Percentiles rank a stretch among this genome's conserved stretches.
Evolutionary conservation across 1,140 invertebrate genomes (phyloP).

Genomic region (Drosophila saltans): DNA sequence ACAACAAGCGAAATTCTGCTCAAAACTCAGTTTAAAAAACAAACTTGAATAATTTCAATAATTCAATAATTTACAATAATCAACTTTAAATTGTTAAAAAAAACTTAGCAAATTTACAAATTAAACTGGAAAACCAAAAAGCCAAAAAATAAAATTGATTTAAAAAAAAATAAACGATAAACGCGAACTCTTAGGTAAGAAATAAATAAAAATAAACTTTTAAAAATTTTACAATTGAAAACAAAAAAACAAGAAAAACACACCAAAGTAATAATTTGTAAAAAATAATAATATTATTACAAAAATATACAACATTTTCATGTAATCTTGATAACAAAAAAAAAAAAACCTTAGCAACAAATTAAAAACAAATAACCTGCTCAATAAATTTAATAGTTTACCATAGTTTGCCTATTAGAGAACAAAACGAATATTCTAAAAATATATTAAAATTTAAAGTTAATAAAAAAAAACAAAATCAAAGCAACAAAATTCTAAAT

Average conservation of each 20-base stretch:
- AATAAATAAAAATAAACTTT: slow-evolving; percentile 1
- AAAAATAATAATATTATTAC: not conserved
- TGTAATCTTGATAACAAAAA: not conserved
- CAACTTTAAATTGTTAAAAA: not conserved
- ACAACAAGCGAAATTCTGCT: slow-evolving; percentile 8
- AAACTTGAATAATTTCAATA: not conserved
- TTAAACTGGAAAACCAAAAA: too few relatives aligned
- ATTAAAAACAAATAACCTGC: not conserved
- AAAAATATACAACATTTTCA: not conserved
- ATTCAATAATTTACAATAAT: slow-evolving; percentile 10
- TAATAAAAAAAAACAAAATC: not conserved
- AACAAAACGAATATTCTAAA: not conserved
- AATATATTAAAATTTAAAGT: not conserved
- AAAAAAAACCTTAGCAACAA: slow-evolving; percentile 1
- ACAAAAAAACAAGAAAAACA: slow-evolving; percentile 4
- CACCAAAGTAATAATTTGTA: not conserved
- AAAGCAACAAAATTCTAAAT: not conserved
- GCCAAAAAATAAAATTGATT: too few relatives aligned
- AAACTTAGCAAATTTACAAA: not conserved
- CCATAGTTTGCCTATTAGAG: not conserved
- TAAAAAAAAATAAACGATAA: not conserved
- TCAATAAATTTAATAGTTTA: slow-evolving; percentile 1
- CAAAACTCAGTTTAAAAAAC: slow-evolving; percentile 1
- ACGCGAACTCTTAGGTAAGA: slow-evolving; percentile 5
- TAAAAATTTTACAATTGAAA: slow-evolving; percentile 30